Conservation (phyloP, 2,888 invertebrate genomes). For the Lasioglossum calceatum region DNA sequence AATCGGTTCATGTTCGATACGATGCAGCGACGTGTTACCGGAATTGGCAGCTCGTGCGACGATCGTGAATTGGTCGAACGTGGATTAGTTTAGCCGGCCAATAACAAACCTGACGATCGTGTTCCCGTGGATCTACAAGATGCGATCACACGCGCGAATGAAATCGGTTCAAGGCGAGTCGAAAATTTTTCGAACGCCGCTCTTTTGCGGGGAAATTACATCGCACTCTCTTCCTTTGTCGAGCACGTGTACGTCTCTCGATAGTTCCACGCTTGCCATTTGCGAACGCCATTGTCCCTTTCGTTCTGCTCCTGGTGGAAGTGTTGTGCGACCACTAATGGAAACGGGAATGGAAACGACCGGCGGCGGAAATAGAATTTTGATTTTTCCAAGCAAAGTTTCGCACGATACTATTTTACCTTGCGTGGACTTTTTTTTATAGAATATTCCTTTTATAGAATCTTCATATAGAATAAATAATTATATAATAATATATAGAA, state of each 20-base stretch:
- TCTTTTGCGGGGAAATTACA: background rate
- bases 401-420: background rate
- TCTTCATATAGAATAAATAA: too few species aligned
- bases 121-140: background rate
- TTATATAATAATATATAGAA: too few species aligned
- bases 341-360: background rate
- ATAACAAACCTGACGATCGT: background rate
- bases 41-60: background rate
- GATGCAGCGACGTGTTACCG: background rate
- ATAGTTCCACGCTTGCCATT: background rate
- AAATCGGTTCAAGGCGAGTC: background rate
- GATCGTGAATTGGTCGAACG: background rate
- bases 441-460: background rate
- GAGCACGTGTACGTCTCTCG: background rate
- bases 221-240: background rate
- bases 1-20: slow-evolving; percentile 17
- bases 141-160: background rate
- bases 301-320: background rate
- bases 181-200: background rate
- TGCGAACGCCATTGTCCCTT: background rate
- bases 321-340: background rate
- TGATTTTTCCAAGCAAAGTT: background rate
- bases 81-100: background rate
- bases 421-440: background rate
- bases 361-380: background rate